Base-by-base conservation (phyloP, 1,140 invertebrate species). In the Eumaeus atala region DNA sequence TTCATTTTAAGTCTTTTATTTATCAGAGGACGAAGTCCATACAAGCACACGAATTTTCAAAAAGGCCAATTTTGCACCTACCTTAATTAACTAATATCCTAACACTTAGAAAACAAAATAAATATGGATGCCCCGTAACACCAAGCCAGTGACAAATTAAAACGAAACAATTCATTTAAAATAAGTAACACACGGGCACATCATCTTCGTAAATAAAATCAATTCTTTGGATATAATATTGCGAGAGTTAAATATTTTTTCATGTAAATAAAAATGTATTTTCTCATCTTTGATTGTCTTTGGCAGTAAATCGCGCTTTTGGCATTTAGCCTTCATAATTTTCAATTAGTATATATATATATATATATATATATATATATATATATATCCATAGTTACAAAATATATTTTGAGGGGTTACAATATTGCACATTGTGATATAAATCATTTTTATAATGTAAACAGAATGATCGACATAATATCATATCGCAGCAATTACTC, bases 1-100 rank as follows among this genome's bases (percentile, higher is more conserved):
- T 76, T 76, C 62, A 67, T 65, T 65, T 67, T 61, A 78, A 78
- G 72, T 75, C 72, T 78, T 75, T 74, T 75, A 61, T 61, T 68
- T 74, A 66, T 65, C 64, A 62, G 56, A 64, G 76, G 76, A 79
- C 74, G 64, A 53, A 48, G 76, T 77, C 76, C 76, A 48, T 60
- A 56, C 66, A 72, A 74, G 74, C 76, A 79, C 74, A 68, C 70
- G 54, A 61, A 56, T 71, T 68, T 70, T 59, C 52, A 56, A 70
- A 53, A 77, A 77, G 72, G 74, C 70, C 74, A 75, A 77, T 70
- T 70, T 65, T 60, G 59, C 51, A 38, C 60, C 50, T 53, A 66
- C 59, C 65, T 47, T 62, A 66, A 63, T 56, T 58, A 52, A 56
- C 53, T 58, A 61, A 56, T 56, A 58, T 21, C 42, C 44, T 57